A percentile compares a stretch with the other conserved stretches of the same genome.
Conservation (phyloP, 1,140 invertebrate species). For the Drosophila ananassae region DNA sequence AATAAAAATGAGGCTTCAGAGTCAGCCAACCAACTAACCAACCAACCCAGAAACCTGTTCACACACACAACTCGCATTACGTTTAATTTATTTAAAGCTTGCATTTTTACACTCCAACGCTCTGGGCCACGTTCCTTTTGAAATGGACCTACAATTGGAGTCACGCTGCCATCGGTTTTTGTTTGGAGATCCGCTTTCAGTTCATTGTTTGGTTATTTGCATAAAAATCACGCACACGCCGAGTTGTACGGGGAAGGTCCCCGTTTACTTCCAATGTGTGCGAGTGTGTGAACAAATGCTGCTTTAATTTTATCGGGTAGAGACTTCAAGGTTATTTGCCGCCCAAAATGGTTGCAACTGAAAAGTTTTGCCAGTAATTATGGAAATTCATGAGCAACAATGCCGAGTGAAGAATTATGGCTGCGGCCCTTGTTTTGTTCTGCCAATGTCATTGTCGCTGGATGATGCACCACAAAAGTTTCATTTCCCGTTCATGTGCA, state of each 20-base stretch:
- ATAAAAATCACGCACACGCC: constrained; percentile 72
- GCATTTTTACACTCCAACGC: constrained; percentile 65
- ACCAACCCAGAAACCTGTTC: constrained; percentile 24
- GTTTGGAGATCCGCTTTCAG: constrained; percentile 62
- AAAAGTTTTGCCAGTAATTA: constrained; percentile 62
- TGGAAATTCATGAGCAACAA: constrained; percentile 71
- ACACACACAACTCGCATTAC: constrained; percentile 38
- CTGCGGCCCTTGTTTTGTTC: constrained; percentile 39
- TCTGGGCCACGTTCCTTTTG: constrained; percentile 3
- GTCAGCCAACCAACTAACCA: constrained; percentile 22
- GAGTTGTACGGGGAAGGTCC: constrained; percentile 10
- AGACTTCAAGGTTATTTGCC: constrained; percentile 58
- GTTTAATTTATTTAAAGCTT: constrained; percentile 79
- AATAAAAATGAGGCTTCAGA: constrained; percentile 12
- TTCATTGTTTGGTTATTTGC: constrained; percentile 68
- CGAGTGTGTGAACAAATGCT: constrained; percentile 16
- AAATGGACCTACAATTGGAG: constrained; percentile 38
- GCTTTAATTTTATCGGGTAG: constrained; percentile 44
- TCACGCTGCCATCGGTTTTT: constrained; percentile 43
- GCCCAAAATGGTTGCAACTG: constrained; percentile 13
- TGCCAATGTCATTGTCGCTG: constrained; percentile 56
- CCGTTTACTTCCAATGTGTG: not conserved
- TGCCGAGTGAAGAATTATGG: constrained; percentile 59
- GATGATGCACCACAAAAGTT: constrained; percentile 60
- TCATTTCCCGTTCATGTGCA: constrained; percentile 64